These are phyloP conservation scores for Copidosoma aretas DNA, from an alignment of 2,888 invertebrate genomes.

Conservation along the genomic window DNA sequence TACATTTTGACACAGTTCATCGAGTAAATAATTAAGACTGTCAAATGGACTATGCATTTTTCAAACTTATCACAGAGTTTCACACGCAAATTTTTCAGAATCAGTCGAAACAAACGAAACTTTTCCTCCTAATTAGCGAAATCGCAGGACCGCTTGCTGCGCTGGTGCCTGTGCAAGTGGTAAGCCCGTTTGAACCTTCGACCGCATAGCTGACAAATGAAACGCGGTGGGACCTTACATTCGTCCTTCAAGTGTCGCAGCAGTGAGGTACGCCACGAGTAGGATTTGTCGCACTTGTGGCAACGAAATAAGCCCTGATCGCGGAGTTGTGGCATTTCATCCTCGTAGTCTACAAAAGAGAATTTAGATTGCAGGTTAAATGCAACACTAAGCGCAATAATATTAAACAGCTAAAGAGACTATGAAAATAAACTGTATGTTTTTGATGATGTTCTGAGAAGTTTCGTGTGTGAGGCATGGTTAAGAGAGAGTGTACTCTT, in stretches of 20 bases:
- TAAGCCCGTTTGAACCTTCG: conserved; percentile 51
- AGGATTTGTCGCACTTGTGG: conserved; percentile 52
- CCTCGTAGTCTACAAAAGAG: not conserved
- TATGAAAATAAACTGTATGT: not conserved
- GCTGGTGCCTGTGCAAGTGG: conserved; percentile 35
- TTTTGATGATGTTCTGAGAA: no score
- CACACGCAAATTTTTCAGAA: not conserved
- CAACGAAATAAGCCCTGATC: conserved; percentile 30
- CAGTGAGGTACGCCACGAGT: conserved; percentile 54
- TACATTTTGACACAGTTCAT: no score
- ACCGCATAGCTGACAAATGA: conserved; percentile 57
- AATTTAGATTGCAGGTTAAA: not conserved
- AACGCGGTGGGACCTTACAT: conserved; percentile 61
- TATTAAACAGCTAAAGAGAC: not conserved
- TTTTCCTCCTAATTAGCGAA: conserved; percentile 7
- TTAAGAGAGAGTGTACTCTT: no score
- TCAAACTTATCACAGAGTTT: not conserved
- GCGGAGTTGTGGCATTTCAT: not conserved
- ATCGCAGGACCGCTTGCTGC: conserved; percentile 31
- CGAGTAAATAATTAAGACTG: no score
- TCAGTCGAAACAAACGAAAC: not conserved
- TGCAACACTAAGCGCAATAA: no score
- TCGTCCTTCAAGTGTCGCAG: conserved; percentile 51
- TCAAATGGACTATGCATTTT: not conserved
- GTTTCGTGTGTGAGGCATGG: no score